Base-by-base conservation (phyloP, 2,888 invertebrate species). In the Tenthredo scrophulariae region DNA sequence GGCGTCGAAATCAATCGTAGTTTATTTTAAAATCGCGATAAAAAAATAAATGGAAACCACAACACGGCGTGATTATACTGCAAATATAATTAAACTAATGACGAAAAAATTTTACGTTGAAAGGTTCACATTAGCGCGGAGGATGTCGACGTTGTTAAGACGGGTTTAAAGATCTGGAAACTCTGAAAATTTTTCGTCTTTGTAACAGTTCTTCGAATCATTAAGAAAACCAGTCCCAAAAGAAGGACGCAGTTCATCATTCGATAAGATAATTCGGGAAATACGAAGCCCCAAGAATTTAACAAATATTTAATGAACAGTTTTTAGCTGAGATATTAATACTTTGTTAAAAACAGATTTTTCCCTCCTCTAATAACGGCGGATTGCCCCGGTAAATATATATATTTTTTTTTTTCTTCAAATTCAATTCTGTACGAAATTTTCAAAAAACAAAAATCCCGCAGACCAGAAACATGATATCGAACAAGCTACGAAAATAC, bases 21-120 rank as follows among this genome's bases (percentile, higher is more conserved):
- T 74, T 74, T 43, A 46, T 74, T 74, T 26, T 26, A 74, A 74
- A 74, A 43, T 22, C 43, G 22, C 6, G 43, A 74, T 3, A 46
- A 22, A 4, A n/a, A 43, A 40, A 74, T 43, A 43, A 43, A 67
- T 18, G 33, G 13, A 3, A 10, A 22, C 2, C 9, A 62, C 10
- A 29, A 18, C 1, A 72, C 74, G 1, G 15, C 10, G 46, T 74
- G n/a, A 74, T 74, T 74, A 40, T 54, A 1, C n/a, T 0, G 10
- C 22, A 43, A 13, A 43, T 74, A 18, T 15, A n/a, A 43, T 74
- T 15, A 43, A 46, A 43, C 13, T 43, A 26, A 74, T 6, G 18
- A 33, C 6, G 15, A 26, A 33, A 54, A n/a, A 54, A 54, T 54
- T n/a, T 0, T 2, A 18, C n/a, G 54, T 54, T n/a, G n/a, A 54